Conservation (phyloP, 2,113 vertebrate species). For the Hiodon alosoides region DNA sequence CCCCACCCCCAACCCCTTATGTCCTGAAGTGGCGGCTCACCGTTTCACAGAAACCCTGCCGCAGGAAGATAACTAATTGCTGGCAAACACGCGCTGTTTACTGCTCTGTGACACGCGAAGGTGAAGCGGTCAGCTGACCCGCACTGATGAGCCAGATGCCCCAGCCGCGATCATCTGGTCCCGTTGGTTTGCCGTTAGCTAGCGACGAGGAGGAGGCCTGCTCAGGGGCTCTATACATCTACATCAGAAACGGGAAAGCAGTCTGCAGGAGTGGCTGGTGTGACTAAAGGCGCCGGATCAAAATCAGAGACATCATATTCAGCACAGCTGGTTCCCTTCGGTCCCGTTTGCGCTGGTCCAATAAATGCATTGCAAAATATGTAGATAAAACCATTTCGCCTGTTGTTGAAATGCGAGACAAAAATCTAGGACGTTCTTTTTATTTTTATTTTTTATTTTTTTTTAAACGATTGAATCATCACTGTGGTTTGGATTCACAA, state of each 20-base stretch:
- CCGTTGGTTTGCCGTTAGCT: not conserved
- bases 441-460: no score
- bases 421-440: no score
- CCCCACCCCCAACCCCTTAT: not conserved
- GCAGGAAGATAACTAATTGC: conserved; percentile 12
- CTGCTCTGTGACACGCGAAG: conserved; percentile 11
- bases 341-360: no score
- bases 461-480: no score
- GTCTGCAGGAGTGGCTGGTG: not conserved
- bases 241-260: not conserved
- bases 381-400: no score
- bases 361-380: no score
- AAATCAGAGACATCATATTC: not conserved
- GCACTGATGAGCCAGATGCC: conserved; percentile 3
- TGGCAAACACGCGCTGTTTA: conserved; percentile 14
- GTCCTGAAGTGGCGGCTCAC: not conserved
- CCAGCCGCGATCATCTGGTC: conserved; percentile 5
- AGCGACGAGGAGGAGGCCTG: not conserved
- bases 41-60: not conserved
- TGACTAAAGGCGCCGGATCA: not conserved
- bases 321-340: not conserved
- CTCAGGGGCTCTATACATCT: not conserved
- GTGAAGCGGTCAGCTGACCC: not conserved
- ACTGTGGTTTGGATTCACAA: not conserved
- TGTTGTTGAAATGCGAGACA: no score